Evolutionary conservation across 1,140 invertebrate species (phyloP), one percentile per base, ranked within the genome.

Genomic region (Anagrus nilaparvatae): DNA sequence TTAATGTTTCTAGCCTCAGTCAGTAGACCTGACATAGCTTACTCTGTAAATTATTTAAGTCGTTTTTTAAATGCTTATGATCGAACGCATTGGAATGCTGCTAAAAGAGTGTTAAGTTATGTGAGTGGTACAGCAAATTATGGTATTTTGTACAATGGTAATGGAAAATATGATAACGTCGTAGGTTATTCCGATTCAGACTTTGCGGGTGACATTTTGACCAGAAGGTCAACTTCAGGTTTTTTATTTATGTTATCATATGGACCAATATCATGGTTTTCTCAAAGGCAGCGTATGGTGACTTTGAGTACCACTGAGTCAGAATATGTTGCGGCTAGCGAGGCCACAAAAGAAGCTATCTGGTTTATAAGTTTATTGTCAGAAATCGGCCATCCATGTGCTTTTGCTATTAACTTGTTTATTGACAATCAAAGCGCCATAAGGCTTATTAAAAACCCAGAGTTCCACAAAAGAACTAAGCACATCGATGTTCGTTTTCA

Each of bases 61-160:
- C 53, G 58, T 35, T 67, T 51, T 49, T 45, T 57, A 13, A 50
- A 50, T 35, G 53, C 53, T 29, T 47, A 47, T 20, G 46, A 47
- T 13, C 30, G 43, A 40, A 16, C 20, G 7, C 61, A 64, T 46
- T 67, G 61, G 57, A 21, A 14, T 27, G 56, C 55, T 18, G 59
- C 54, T 5, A 66, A 67, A 31, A 46, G 58, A 17, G 50, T 70
- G 1, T 47, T 68, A 7, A 17, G 56, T n/a, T 69, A 70, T 47
- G 33, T 71, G 0, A 57, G 59, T 39, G 55, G 52, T 24, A 69
- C 67, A 17, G 42, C 8, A 6, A 31, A 59, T 34, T 46, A 37
- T 6, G 53, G 52, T 3, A 19, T 60, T 1, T 35, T 46, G 13
- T 61, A 43, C 37, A 29, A 28, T 10, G 42, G 13, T 12, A 16